Conservation (phyloP, 2,888 invertebrate genomes). For the Crocallis elinguaria region DNA sequence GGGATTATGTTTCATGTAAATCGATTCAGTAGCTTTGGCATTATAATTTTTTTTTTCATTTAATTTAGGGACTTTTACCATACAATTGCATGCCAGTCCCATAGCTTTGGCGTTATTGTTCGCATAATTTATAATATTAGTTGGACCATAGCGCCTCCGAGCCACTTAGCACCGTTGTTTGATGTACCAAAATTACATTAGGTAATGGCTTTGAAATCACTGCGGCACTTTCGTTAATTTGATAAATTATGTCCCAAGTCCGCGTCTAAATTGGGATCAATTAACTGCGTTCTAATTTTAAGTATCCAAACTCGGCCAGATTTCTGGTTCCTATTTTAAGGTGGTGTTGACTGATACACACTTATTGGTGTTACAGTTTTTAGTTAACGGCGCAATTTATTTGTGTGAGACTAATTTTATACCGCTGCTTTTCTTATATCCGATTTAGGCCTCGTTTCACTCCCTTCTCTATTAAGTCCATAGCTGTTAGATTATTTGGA, state of each 20-base stretch:
- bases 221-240: slow-evolving; percentile 55
- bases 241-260: slow-evolving; percentile 51
- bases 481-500: too few species aligned
- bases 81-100: slow-evolving; percentile 2
- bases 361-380: slow-evolving; percentile 40
- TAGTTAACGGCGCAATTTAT: slow-evolving; percentile 18
- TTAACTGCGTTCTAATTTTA: slow-evolving; percentile 59
- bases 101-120: too few species aligned
- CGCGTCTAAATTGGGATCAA: slow-evolving; percentile 57
- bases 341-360: slow-evolving; percentile 54
- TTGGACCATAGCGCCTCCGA: not conserved
- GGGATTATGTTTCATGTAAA: too few species aligned
- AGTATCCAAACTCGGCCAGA: slow-evolving; percentile 46
- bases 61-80: too few species aligned
- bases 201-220: slow-evolving; percentile 43
- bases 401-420: slow-evolving; percentile 23
- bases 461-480: not conserved
- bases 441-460: not conserved
- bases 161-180: slow-evolving; percentile 7
- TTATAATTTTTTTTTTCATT: too few species aligned
- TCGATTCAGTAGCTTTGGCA: too few species aligned
- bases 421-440: not conserved
- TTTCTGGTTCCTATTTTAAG: slow-evolving; percentile 45
- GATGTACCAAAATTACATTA: slow-evolving; percentile 26
- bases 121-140: too few species aligned